Base-by-base conservation (phyloP, 2,888 invertebrate species). In the Andrena hattorfiana region DNA sequence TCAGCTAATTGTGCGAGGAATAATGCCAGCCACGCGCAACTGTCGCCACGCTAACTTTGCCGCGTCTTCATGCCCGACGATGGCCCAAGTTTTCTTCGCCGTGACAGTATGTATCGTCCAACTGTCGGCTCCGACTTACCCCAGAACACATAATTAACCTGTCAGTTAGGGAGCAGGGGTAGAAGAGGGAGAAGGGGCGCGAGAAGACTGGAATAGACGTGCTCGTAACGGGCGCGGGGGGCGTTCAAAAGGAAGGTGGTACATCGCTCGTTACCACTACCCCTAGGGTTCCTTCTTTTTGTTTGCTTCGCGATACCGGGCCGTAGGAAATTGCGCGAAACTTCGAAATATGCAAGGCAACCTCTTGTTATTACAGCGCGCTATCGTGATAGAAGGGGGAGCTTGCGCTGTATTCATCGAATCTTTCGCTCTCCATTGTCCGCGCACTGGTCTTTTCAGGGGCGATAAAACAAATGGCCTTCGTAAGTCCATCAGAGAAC, bases 101-200 rank as follows among this genome's bases (percentile, higher is more conserved):
- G 62, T 80, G 69, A 64, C 51, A 69, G 56, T 75, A 70, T 70
- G 51, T 73, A 81, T 81, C 60, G 67, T 68, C 59, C 77, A 66
- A 84, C 74, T 67, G 73, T 75, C 48, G 54, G 66, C 20, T 48
- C 72, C 66, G 70, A 84, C 71, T 76, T 35, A 62, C 71, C 66
- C 67, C 79, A 76, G 75, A 81, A 87, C 87, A 83, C 87, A 89
- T 89, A 89, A 91, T 91, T 90, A 89, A 88, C 83, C 87, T 88
- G 89, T 90, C 89, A 87, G 87, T 89, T 86, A 70, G 62, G 77
- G 56, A 67, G 75, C 56, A 35, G 56, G 63, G 75, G 67, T 26
- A 5, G 56, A 81, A 77, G 66, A 77, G 48, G 42, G 62, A 68
- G 10, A 51, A 26, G 42, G 28, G 56, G 49, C 10, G 28, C 54